Conservation (phyloP, 2,797 vertebrate genomes). For the Gephyroberyx darwinii region DNA sequence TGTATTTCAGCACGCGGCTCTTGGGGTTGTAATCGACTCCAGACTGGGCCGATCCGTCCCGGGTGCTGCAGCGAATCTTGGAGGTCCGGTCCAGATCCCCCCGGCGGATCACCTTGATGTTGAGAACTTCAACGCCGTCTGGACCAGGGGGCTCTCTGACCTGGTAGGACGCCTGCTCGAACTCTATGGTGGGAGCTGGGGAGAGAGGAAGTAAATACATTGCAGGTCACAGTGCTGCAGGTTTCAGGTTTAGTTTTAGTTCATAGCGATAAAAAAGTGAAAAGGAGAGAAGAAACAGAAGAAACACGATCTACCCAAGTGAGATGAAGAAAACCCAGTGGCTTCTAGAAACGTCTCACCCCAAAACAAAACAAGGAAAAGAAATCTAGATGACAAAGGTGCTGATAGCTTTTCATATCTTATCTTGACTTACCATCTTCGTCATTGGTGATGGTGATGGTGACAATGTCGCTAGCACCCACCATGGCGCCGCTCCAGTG, state of each 20-base stretch:
- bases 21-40: constrained; percentile 98
- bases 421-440: constrained; percentile 88
- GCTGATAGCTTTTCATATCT: neutral
- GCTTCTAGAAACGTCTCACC: no score
- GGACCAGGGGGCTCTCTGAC: constrained; percentile 91
- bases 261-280: no score
- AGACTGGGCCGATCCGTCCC: constrained; percentile 97
- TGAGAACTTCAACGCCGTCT: constrained; percentile 87
- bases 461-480: constrained; percentile 84
- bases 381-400: no score
- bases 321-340: no score
- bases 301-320: no score
- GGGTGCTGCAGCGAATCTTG: constrained; percentile 95
- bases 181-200: constrained; percentile 95
- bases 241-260: neutral
- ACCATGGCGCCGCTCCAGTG: constrained; percentile 96
- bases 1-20: constrained; percentile 93
- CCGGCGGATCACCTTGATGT: constrained; percentile 88
- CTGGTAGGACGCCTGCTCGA: constrained; percentile 92
- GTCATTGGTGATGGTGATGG: constrained; percentile 91
- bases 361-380: no score
- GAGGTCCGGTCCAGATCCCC: constrained; percentile 96
- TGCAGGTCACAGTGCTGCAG: constrained; percentile 8
- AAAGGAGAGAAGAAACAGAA: no score
- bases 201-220: neutral